Evolutionary conservation across 2,888 invertebrate genomes (phyloP).

Genomic region (Petrolisthes cinctipes): DNA sequence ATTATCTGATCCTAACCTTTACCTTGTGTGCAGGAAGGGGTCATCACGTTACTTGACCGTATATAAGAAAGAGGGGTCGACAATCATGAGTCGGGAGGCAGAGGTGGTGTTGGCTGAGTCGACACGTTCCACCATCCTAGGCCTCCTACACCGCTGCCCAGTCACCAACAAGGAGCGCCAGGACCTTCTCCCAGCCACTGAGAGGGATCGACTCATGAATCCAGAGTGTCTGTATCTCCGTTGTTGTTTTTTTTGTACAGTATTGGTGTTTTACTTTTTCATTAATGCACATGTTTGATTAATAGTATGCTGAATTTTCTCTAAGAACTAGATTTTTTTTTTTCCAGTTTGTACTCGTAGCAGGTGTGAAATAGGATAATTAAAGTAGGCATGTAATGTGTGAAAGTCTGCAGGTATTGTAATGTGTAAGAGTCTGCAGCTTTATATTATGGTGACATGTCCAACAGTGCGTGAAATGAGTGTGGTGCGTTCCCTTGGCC

Average conservation of each 20-base stretch:
- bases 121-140: constrained; percentile 77
- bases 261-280: not conserved
- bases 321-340: not conserved
- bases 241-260: constrained; percentile 66
- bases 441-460: not conserved
- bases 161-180: constrained; percentile 79
- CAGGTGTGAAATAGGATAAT: not conserved
- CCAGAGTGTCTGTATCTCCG: constrained; percentile 71
- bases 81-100: constrained; percentile 78
- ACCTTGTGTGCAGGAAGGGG: constrained; percentile 73
- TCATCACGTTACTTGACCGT: constrained; percentile 79
- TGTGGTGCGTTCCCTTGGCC: constrained; percentile 74
- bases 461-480: constrained; percentile 70
- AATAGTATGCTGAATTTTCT: not conserved
- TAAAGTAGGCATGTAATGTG: not conserved
- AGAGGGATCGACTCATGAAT: constrained; percentile 76
- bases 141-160: constrained; percentile 78
- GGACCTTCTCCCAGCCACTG: constrained; percentile 78
- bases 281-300: not conserved
- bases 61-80: constrained; percentile 78
- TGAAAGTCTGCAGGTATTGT: not conserved
- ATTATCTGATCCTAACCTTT: too few species aligned
- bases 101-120: constrained; percentile 76
- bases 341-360: not conserved
- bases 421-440: not conserved